Percentiles rank a stretch among this genome's conserved stretches.
Conservation (phyloP, 2,888 invertebrate genomes). For the Euclidia mi region DNA sequence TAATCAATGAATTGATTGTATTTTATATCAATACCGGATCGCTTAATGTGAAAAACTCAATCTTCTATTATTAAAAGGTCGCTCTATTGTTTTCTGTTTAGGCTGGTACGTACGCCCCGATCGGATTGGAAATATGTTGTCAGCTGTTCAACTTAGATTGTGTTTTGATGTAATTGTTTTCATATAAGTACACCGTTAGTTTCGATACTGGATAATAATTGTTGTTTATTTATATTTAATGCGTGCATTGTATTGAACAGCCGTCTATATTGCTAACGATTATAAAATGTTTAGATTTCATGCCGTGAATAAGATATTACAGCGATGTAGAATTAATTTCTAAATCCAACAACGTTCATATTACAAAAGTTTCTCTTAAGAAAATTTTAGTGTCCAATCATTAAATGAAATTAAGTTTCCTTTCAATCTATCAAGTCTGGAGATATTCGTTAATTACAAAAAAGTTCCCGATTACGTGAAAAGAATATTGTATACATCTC, state of each 20-base stretch:
- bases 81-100: constrained; percentile 46
- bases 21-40: not conserved
- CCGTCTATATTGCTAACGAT: not conserved
- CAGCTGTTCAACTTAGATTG: constrained; percentile 33
- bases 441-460: constrained; percentile 11
- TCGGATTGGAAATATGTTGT: constrained; percentile 36
- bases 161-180: constrained; percentile 44
- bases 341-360: not conserved
- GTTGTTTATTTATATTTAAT: constrained; percentile 36
- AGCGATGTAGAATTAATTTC: not conserved
- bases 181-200: constrained; percentile 19
- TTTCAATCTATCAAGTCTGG: not conserved
- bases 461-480: constrained; percentile 2
- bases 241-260: constrained; percentile 17
- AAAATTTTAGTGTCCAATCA: not conserved
- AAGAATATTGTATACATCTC: constrained; percentile 32
- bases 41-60: constrained; percentile 4
- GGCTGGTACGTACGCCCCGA: constrained; percentile 33
- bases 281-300: not conserved
- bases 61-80: constrained; percentile 48
- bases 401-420: constrained; percentile 6
- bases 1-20: too few species aligned
- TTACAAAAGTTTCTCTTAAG: not conserved
- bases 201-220: not conserved
- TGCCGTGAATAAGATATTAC: not conserved